These are phyloP conservation scores for Meles meles DNA, from an alignment of 2,113 vertebrate species.

Conservation along the genomic window DNA sequence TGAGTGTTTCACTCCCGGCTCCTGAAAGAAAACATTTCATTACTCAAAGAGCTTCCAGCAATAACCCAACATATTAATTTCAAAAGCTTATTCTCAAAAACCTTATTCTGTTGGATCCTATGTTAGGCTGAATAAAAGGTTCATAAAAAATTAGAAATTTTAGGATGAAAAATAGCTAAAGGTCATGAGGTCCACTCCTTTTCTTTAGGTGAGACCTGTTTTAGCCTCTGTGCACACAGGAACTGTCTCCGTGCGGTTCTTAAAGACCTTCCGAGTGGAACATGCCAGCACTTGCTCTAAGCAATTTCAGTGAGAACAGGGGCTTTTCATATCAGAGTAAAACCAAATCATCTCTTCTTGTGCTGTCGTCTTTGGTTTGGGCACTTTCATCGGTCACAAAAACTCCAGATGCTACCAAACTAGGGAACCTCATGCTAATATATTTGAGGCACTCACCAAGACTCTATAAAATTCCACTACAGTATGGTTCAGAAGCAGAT, in stretches of 20 bases:
- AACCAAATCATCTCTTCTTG: neutral
- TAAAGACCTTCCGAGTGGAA: neutral
- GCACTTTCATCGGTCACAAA: neutral
- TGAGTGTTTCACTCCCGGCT: neutral
- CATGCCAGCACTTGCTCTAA: rapidly evolving
- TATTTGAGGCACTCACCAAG: neutral
- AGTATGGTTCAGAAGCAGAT: neutral
- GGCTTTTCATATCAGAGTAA: neutral
- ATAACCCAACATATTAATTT: neutral
- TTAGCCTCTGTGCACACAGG: neutral
- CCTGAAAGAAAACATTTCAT: neutral
- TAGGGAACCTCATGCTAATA: neutral
- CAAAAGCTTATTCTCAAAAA: neutral
- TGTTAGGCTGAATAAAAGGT: neutral
- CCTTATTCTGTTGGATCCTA: neutral
- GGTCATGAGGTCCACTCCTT: neutral
- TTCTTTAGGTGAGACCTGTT: neutral
- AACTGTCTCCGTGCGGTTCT: neutral
- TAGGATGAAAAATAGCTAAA: neutral
- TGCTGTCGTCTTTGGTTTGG: neutral
- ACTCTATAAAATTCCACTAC: neutral
- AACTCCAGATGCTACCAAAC: neutral
- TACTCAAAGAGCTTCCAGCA: neutral
- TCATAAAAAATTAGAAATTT: neutral
- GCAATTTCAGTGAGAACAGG: rapidly evolving